Percentiles rank a stretch among this genome's conserved stretches.
phyloP scores from a whole-genome alignment of 2,888 invertebrate genomes.

The Bugulina stolonifera region DNA sequence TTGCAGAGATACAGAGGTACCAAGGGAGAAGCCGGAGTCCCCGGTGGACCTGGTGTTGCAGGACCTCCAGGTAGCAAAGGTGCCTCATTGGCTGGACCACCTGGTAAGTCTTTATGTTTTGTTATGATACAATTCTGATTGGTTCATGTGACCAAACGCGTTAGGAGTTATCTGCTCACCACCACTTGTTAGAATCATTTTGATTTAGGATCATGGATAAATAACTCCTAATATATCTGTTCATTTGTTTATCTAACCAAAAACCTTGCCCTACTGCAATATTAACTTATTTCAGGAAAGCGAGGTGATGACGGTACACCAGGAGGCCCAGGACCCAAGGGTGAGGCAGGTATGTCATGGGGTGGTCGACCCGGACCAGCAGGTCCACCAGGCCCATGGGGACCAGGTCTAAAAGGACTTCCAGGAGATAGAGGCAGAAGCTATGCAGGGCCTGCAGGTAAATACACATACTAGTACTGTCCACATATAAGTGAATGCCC shows the following conservation, averaged over 20 bases:
- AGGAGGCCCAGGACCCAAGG: neutral
- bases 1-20: neutral
- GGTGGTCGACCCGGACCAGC: neutral
- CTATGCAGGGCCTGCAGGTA: conserved; percentile 11
- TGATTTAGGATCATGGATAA: no score
- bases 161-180: no score
- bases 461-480: neutral
- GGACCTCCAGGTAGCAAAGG: conserved; percentile 5
- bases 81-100: neutral
- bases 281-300: neutral
- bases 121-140: no score
- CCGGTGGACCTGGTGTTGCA: neutral
- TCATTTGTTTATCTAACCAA: neutral
- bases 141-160: no score
- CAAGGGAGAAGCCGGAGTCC: neutral
- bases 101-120: no score
- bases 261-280: neutral
- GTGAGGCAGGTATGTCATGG: neutral
- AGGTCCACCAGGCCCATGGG: neutral
- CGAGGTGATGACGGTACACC: neutral
- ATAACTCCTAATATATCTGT: no score
- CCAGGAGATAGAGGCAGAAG: neutral
- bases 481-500: no score
- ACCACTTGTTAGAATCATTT: no score
- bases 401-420: neutral